Evolutionary conservation across 2,888 invertebrate genomes (phyloP), one percentile per base, ranked within the genome.

Genomic region (Macaria notata): DNA sequence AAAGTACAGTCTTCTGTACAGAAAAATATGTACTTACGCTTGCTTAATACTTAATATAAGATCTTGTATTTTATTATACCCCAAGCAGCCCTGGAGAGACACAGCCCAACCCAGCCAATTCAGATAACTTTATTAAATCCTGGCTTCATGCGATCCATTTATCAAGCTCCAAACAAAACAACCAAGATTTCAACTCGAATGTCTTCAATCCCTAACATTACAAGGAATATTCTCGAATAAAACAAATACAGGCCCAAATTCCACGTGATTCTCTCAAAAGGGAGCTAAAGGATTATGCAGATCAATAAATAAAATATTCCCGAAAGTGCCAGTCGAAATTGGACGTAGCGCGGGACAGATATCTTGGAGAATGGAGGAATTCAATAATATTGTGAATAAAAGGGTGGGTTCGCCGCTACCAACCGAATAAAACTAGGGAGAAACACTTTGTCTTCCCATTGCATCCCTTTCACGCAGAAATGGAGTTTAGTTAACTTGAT

Each of bases 381-480:
- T 76, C 78, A 77, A 80, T 79, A 79, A 81, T 76, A 78, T 77
- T 76, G 77, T 72, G 80, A 74, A 77, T 74, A 78, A 75, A 36
- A 73, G 70, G 71, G 73, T 71, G 69, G 54, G 31, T 36, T 44
- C 55, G 31, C 46, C 65, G 52, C 54, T 59, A 64, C 64, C 65
- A 69, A 54, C 65, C 69, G 65, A 66, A 71, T 71, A 64, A 67
- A 69, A 66, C 60, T 54, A 47, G 51, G 50, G 63, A 64, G 68
- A 71, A 69, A 58, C 39, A 46, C 46, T 58, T 54, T 71, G 19
- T 19, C 19, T 19, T 19, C 19, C 19, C 19, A 2, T 19, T 19
- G 19, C 19, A 19, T 19, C 19, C 1, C 19, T 19, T 19, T 19
- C 19, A 19, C 19, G 19, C 19, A 19, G 19, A 19, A 19, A 19